These are phyloP conservation scores for Andrena bicolor DNA, from an alignment of 2,888 invertebrate genomes.

Conservation along the genomic window DNA sequence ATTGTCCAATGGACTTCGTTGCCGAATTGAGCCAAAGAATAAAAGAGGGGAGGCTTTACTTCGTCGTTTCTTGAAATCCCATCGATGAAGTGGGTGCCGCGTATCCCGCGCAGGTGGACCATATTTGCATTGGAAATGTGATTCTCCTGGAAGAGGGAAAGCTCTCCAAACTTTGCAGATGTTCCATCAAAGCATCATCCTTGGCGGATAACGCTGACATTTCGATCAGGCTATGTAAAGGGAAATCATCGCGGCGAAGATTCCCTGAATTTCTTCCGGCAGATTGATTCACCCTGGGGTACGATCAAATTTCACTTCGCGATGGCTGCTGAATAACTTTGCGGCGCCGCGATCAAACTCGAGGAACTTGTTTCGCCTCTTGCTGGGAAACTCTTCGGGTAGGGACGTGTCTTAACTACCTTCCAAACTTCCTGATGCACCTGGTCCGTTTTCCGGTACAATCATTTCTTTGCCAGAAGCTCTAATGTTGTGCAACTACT, in stretches of 20 bases:
- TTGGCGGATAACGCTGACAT: not conserved
- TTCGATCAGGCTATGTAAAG: conserved; percentile 5
- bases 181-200: conserved; percentile 1
- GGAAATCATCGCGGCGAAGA: conserved; percentile 2
- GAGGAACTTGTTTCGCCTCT: conserved; percentile 4
- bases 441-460: too few relatives aligned
- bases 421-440: too few relatives aligned
- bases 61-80: too few relatives aligned
- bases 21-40: too few relatives aligned
- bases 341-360: conserved; percentile 8
- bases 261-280: conserved; percentile 13
- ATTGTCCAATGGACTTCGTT: too few relatives aligned
- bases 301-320: conserved; percentile 32
- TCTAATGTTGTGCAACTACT: too few relatives aligned
- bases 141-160: not conserved
- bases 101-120: too few relatives aligned
- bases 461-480: too few relatives aligned
- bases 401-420: not conserved
- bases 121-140: too few relatives aligned
- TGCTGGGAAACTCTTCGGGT: conserved; percentile 17
- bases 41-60: too few relatives aligned
- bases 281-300: conserved; percentile 21
- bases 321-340: conserved; percentile 10
- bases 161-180: not conserved
- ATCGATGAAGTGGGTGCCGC: too few relatives aligned